Conservation (phyloP, 1,140 invertebrate genomes). For the Pseudachorutes palmiensis region DNA sequence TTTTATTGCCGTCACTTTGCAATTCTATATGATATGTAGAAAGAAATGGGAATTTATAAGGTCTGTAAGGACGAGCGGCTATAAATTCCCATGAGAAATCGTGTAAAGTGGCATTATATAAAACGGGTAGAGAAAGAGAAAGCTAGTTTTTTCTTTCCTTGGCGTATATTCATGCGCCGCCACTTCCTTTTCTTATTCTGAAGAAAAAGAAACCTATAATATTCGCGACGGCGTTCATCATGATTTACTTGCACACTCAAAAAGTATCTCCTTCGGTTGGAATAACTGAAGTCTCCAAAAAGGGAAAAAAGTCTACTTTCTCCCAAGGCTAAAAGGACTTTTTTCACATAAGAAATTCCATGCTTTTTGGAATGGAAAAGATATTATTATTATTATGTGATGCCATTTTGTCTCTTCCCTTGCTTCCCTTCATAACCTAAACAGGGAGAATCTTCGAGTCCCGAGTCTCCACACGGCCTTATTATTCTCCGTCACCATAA, state of each 20-base stretch:
- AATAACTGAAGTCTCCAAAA: constrained; percentile 11
- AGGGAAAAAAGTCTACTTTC: not conserved
- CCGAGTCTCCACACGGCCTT: constrained; percentile 9
- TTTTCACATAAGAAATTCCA: not conserved
- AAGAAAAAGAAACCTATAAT: constrained; percentile 23
- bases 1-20: not conserved
- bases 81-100: constrained; percentile 38
- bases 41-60: not conserved
- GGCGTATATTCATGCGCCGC: constrained; percentile 19
- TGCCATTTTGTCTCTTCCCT: constrained; percentile 9
- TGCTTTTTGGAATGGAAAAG: constrained; percentile 1
- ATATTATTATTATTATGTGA: constrained; percentile 14
- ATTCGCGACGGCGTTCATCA: constrained; percentile 37
- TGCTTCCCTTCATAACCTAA: constrained; percentile 9
- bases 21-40: not conserved
- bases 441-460: not conserved
- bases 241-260: constrained; percentile 37
- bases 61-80: too few species aligned
- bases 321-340: constrained; percentile 1
- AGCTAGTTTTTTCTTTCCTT: constrained; percentile 6
- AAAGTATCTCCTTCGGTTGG: not conserved
- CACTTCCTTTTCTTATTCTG: constrained; percentile 12
- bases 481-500: constrained; percentile 33
- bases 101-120: constrained; percentile 39
- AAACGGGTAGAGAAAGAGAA: constrained; percentile 27